Percentiles rank a stretch among this genome's conserved stretches.
Evolutionary conservation across 2,888 invertebrate genomes (phyloP).

Genomic region (Dryocosmus kuriphilus): DNA sequence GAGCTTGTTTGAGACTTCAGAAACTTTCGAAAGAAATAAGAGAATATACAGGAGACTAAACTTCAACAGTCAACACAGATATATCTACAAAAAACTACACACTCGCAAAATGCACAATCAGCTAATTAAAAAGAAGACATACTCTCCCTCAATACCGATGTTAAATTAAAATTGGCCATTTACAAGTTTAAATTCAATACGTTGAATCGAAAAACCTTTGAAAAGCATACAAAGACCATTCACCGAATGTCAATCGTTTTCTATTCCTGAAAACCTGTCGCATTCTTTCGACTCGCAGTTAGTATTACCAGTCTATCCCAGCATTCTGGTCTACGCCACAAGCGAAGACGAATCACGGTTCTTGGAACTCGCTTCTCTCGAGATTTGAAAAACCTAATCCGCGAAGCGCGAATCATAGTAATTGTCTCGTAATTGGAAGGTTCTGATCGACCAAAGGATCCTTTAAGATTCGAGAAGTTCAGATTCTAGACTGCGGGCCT

Average conservation of each 20-base stretch:
- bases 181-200: background rate
- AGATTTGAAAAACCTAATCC: conserved; percentile 33
- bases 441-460: conserved; percentile 34
- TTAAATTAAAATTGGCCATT: background rate
- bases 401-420: conserved; percentile 26
- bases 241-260: conserved; percentile 40
- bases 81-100: too few species aligned
- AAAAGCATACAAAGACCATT: conserved; percentile 14
- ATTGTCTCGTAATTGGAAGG: conserved; percentile 31
- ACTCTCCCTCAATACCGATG: background rate
- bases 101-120: too few species aligned
- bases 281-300: conserved; percentile 39
- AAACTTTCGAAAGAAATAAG: too few species aligned
- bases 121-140: too few species aligned
- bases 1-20: too few species aligned
- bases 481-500: conserved; percentile 27
- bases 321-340: conserved; percentile 34
- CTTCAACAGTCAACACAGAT: too few species aligned
- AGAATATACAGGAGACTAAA: too few species aligned
- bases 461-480: conserved; percentile 25
- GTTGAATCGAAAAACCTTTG: background rate
- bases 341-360: conserved; percentile 26
- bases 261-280: conserved; percentile 40
- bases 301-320: conserved; percentile 39
- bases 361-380: conserved; percentile 15